phyloP scores from a whole-genome alignment of 2,888 invertebrate species.

The Limenitis camilla region DNA sequence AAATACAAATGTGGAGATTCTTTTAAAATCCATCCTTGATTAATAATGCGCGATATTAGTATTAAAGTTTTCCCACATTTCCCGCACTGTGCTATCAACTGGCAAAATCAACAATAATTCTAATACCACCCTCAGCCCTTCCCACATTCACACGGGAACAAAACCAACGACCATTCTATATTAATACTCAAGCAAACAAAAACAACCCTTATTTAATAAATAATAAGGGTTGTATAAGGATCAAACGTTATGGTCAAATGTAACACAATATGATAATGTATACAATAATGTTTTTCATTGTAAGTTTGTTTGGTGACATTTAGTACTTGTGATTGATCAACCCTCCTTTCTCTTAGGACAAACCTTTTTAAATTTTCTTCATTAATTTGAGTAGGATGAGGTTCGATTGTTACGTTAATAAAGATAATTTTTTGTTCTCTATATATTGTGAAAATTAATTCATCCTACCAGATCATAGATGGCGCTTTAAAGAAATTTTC shows the following conservation, averaged over 20 bases:
- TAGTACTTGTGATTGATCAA: conserved; percentile 23
- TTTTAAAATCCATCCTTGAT: no score
- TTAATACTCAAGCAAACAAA: conserved; percentile 8
- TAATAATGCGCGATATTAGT: no score
- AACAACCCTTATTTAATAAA: conserved; percentile 17
- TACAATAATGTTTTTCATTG: conserved; percentile 38
- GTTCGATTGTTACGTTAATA: no score
- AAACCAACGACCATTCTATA: conserved; percentile 2
- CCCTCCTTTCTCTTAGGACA: neutral
- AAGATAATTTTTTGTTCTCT: no score
- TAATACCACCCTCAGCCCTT: conserved; percentile 25
- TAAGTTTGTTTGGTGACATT: conserved; percentile 37
- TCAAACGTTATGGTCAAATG: neutral
- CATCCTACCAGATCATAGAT: no score
- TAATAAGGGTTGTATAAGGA: conserved; percentile 7
- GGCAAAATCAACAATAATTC: conserved; percentile 9
- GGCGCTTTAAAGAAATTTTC: no score
- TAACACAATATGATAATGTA: conserved; percentile 36
- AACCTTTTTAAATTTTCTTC: no score
- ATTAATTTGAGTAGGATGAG: no score
- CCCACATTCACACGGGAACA: conserved; percentile 56
- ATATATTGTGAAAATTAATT: no score
- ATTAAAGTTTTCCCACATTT: neutral
- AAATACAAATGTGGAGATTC: no score
- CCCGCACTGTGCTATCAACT: neutral